phyloP scores from a whole-genome alignment of 1,140 invertebrate genomes.

The Anoplolepis gracilipes region DNA sequence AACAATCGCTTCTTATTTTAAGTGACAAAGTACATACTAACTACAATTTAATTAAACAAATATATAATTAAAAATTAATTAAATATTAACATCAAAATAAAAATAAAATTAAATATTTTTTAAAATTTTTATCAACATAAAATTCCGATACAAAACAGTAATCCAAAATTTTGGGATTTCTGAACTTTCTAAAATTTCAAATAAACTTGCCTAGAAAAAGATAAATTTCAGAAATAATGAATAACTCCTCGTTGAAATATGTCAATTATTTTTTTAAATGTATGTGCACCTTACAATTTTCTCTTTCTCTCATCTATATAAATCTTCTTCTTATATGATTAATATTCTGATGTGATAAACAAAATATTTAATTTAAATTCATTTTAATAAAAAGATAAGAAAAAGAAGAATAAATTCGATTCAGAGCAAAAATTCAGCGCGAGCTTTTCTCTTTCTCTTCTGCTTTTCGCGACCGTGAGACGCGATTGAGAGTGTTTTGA shows the following conservation, averaged over 20 bases:
- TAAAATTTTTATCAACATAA: background rate
- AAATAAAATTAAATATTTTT: background rate
- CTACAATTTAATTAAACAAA: background rate
- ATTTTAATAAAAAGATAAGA: background rate
- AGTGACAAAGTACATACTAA: background rate
- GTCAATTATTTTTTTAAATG: background rate
- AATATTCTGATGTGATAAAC: background rate
- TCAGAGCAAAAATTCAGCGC: background rate
- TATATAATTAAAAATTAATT: background rate
- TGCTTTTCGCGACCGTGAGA: background rate
- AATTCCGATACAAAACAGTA: background rate
- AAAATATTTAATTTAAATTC: background rate
- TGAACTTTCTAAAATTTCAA: background rate
- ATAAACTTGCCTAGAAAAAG: background rate
- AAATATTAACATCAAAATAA: background rate
- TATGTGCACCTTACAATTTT: background rate
- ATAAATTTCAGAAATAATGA: background rate
- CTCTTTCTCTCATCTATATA: too few species aligned
- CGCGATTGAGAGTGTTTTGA: constrained; percentile 30
- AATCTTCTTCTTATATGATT: background rate
- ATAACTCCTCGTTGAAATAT: background rate
- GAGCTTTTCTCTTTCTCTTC: background rate
- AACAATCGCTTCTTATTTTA: background rate
- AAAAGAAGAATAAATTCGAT: background rate
- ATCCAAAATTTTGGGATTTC: background rate